These are phyloP conservation scores for Leptopilina boulardi DNA, from an alignment of 1,140 invertebrate species.

Conservation along the genomic window DNA sequence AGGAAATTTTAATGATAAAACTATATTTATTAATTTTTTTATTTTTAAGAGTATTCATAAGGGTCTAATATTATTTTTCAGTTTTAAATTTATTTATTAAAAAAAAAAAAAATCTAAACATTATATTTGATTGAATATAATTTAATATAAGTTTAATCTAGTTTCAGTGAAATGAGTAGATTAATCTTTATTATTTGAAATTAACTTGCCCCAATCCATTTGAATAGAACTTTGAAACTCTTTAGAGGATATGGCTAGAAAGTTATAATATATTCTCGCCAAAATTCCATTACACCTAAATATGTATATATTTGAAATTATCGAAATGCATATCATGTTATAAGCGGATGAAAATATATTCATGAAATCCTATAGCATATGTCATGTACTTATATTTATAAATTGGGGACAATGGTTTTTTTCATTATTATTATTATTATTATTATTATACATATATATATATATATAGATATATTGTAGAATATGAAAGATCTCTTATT, in stretches of 20 bases:
- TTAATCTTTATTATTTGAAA: background rate
- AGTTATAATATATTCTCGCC: conserved; percentile 1
- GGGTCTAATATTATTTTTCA: no score
- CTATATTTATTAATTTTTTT: no score
- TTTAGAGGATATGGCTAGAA: background rate
- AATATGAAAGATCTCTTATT: background rate
- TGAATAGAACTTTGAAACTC: conserved; percentile 1
- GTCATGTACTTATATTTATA: background rate
- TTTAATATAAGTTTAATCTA: no score
- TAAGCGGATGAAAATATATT: background rate
- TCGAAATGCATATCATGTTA: background rate
- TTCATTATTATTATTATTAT: no score
- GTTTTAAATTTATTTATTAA: no score
- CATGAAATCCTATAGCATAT: background rate
- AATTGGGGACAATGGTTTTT: no score
- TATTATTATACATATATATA: no score
- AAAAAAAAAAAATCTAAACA: no score
- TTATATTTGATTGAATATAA: no score
- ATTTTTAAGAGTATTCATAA: no score
- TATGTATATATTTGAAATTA: conserved; percentile 11
- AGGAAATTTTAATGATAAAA: no score
- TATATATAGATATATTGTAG: background rate
- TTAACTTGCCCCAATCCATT: background rate
- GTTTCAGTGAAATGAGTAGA: background rate
- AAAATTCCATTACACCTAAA: background rate